Base-by-base conservation (phyloP, 2,797 vertebrate species). In the Pachyuromys duprasi region DNA sequence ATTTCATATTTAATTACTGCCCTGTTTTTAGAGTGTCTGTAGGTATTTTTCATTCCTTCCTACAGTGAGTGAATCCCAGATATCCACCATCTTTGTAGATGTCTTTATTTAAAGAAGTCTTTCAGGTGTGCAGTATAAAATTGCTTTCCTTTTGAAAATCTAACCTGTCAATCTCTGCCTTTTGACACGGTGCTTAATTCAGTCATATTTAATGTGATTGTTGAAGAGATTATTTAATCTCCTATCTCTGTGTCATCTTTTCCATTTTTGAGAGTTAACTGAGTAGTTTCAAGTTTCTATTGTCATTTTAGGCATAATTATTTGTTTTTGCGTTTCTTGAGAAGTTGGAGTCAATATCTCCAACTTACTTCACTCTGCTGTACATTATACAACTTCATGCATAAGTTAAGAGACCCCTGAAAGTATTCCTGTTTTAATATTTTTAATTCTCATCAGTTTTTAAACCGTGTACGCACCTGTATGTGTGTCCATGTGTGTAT, bases 171-270 rank as follows among this genome's bases (percentile, higher is more conserved):
- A n/a, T 75, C 65, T 88, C 62, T 81, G 39, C 20, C 36, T 95
- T 93, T 86, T 91, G 81, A 76, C 65, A 24, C 4, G 0, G 2
- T 60, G 9, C 55, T 76, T 94, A 81, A 95, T 70, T n/a, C 42
- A 94, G 72, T 93, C 93, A 42, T 28, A 88, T 90, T 84, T 80
- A 84, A 87, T 86, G 39, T 62, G 39, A 93, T 42, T 86, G 39
- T 62, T 82, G 22, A 53, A 72, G 42, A 82, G 6, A 31, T 28
- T 84, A 31, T 63, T 96, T 81, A 79, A 80, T 42, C 2, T 83
- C 15, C 2, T 88, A 79, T 55, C 11, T 93, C 82, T 22, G 3
- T 79, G 0, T 60, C 80, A 79, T 31, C 49, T 70, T 95, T 83
- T 95, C 2, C 15, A 5, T 86, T 91, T 57, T 78, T 90, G 86